phyloP scores from a whole-genome alignment of 2,888 invertebrate species.

The Drosophila suboccidentalis region DNA sequence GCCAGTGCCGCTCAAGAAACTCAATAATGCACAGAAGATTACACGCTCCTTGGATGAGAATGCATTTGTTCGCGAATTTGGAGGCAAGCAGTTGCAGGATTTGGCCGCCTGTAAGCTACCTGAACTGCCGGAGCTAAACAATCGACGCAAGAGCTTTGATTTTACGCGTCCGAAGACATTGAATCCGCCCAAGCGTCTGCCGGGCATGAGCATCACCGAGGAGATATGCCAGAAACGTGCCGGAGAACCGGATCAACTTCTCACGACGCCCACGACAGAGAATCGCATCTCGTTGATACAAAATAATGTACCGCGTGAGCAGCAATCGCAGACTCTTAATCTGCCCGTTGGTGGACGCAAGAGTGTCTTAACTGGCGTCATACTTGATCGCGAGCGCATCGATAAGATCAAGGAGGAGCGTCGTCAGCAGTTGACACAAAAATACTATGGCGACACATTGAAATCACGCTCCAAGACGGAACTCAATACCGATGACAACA shows the following conservation, averaged over 20 bases:
- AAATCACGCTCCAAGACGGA: slow-evolving; percentile 86
- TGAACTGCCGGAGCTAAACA: slow-evolving; percentile 76
- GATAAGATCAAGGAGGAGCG: slow-evolving; percentile 96
- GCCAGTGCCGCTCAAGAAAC: slow-evolving; percentile 80
- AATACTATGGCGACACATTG: slow-evolving; percentile 93
- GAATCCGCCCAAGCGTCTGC: slow-evolving; percentile 87
- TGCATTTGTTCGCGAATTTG: slow-evolving; percentile 90
- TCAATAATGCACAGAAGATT: slow-evolving; percentile 88
- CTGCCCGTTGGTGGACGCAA: slow-evolving; percentile 60
- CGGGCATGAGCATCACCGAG: slow-evolving; percentile 84
- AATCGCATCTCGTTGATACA: slow-evolving; percentile 88
- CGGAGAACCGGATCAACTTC: slow-evolving; percentile 23
- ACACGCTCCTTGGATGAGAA: slow-evolving; percentile 91
- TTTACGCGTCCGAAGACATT: slow-evolving; percentile 87
- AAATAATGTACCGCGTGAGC: slow-evolving; percentile 84
- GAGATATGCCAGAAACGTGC: slow-evolving; percentile 76
- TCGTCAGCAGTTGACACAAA: slow-evolving; percentile 93
- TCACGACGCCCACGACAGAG: slow-evolving; percentile 88
- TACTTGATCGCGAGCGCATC: slow-evolving; percentile 92
- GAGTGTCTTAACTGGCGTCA: slow-evolving; percentile 86
- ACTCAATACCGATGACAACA: slow-evolving; percentile 83
- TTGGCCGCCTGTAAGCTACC: slow-evolving; percentile 75
- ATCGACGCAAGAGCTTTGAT: slow-evolving; percentile 88
- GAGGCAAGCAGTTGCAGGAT: slow-evolving; percentile 84
- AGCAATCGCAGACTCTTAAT: slow-evolving; percentile 30